phyloP scores from a whole-genome alignment of 2,113 vertebrate genomes.

The Ageneiosus marmoratus region DNA sequence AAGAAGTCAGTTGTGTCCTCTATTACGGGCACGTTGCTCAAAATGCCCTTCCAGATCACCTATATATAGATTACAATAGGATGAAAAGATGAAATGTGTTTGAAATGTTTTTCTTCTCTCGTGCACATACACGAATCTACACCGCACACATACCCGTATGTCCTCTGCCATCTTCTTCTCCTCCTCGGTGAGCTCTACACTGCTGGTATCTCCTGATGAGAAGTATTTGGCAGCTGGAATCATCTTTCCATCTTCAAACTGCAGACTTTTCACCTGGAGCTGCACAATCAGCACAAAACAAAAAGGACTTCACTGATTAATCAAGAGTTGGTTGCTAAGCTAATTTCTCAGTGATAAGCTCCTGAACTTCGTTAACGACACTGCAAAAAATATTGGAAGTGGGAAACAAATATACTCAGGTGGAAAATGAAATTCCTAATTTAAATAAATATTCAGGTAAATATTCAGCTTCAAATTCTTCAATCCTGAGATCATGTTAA shows the following conservation, averaged over 20 bases:
- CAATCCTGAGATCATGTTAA: neutral
- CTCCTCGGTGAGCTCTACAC: conserved; percentile 77
- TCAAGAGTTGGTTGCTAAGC: neutral
- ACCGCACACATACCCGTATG: conserved; percentile 69
- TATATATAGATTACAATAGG: conserved; percentile 50
- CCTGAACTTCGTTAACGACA: neutral
- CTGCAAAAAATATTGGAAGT: neutral
- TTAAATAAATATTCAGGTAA: too few relatives aligned
- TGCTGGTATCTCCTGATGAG: conserved; percentile 56
- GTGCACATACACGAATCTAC: conserved; percentile 53
- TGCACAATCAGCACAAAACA: conserved; percentile 50
- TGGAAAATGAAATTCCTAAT: neutral
- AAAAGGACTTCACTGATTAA: neutral
- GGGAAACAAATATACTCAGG: neutral
- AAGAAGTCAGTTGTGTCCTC: conserved; percentile 86
- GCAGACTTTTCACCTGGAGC: conserved; percentile 82
- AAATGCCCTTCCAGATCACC: conserved; percentile 81
- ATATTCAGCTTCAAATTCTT: neutral
- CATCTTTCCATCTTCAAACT: conserved; percentile 85
- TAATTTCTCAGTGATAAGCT: neutral
- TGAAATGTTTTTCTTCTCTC: conserved; percentile 67
- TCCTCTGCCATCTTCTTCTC: conserved; percentile 75
- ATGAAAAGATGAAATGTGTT: neutral
- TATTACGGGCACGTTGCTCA: conserved; percentile 72
- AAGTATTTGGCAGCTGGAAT: conserved; percentile 81